phyloP scores from a whole-genome alignment of 1,140 invertebrate genomes.

The Samia ricini region DNA sequence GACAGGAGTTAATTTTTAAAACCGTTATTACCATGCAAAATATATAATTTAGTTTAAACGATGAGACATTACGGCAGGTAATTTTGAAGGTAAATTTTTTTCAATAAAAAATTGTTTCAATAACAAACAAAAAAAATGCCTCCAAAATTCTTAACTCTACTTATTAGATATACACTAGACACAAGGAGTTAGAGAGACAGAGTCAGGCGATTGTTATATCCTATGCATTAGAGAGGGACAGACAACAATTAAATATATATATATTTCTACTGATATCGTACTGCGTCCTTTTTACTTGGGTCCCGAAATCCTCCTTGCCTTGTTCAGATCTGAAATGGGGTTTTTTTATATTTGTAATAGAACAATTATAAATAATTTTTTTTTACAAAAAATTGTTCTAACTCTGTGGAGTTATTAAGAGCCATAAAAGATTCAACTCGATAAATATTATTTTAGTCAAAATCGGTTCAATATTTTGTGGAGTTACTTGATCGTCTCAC shows the following conservation, averaged over 20 bases:
- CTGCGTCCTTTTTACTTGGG: conserved; percentile 76
- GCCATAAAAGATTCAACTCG: no score
- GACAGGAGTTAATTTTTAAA: background rate
- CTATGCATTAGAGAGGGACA: conserved; percentile 28
- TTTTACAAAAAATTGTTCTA: conserved; percentile 31
- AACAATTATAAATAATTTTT: background rate
- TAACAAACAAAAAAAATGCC: background rate
- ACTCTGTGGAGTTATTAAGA: no score
- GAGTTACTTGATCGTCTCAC: no score
- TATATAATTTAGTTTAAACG: background rate
- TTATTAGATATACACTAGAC: conserved; percentile 11
- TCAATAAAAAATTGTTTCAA: background rate
- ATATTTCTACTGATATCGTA: conserved; percentile 39
- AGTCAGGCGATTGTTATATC: conserved; percentile 7
- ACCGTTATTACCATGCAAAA: background rate
- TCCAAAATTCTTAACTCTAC: background rate
- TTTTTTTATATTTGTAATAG: conserved; percentile 4
- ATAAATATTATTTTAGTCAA: no score
- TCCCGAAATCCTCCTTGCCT: conserved; percentile 69
- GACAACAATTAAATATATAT: conserved; percentile 2
- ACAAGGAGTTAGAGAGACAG: background rate
- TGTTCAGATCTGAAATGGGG: conserved; percentile 66
- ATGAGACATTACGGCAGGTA: background rate
- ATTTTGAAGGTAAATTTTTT: background rate
- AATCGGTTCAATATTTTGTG: no score